Percentiles rank a stretch among this genome's conserved stretches.
Evolutionary conservation across 1,140 invertebrate species (phyloP).

Genomic region (Apis cerana): DNA sequence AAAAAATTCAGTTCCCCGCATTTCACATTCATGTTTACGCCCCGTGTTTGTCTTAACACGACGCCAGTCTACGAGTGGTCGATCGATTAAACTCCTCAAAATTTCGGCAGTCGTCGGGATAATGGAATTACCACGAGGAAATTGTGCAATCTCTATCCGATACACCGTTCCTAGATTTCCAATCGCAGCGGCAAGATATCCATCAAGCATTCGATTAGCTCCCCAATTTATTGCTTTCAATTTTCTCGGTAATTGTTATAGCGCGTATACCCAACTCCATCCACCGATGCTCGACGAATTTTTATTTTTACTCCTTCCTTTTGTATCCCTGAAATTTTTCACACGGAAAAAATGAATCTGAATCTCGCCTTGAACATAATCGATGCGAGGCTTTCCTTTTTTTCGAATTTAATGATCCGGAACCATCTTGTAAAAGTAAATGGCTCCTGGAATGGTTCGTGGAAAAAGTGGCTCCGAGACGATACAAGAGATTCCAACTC

Average conservation of each 20-base stretch:
- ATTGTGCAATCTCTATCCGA: slow-evolving; percentile 53
- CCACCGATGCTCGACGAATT: background rate
- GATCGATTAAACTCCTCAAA: slow-evolving; percentile 21
- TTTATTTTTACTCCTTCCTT: background rate
- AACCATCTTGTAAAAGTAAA: background rate
- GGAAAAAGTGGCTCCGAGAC: slow-evolving; percentile 7
- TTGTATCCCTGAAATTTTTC: background rate
- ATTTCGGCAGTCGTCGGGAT: background rate
- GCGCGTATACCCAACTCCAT: background rate
- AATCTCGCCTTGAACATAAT: background rate
- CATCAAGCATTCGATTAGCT: slow-evolving; percentile 35
- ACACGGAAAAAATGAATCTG: background rate
- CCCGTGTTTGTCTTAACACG: too few relatives aligned
- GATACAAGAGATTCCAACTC: slow-evolving; percentile 10
- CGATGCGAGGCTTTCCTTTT: too few relatives aligned
- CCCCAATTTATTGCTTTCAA: slow-evolving; percentile 8
- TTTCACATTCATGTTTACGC: too few relatives aligned
- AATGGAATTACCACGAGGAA: slow-evolving; percentile 45
- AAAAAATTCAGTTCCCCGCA: too few relatives aligned
- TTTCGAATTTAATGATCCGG: background rate
- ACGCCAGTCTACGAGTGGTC: background rate
- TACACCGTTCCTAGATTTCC: slow-evolving; percentile 12
- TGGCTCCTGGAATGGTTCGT: background rate
- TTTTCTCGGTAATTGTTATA: slow-evolving; percentile 14
- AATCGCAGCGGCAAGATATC: slow-evolving; percentile 1